Base-by-base conservation (phyloP, 2,888 invertebrate genomes). In the Drosophila subsilvestris region DNA sequence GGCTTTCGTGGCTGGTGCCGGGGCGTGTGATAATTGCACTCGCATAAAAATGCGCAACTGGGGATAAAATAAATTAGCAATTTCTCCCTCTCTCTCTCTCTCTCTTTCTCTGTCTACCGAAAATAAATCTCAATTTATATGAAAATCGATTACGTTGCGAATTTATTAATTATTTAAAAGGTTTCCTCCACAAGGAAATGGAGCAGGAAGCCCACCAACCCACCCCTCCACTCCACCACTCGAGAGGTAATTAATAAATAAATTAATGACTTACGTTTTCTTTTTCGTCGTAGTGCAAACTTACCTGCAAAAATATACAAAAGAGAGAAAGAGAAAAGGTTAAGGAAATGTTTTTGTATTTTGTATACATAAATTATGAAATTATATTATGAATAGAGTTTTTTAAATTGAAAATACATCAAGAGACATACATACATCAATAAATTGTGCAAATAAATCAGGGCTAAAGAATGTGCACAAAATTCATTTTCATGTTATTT, bases 91-190 rank as follows among this genome's bases (percentile, higher is more conserved):
- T 57, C 51, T 47, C 17, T 32, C 42, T 22, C 17, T 44, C 9
- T 10, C 10, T 61, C 53, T 29, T 18, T 61, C 53, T 29, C 22
- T 51, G 44, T 53, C 62, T 54, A 50, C 37, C 27, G 20, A 54
- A 75, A 73, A 86, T 88, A 87, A 86, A 86, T 86, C 88, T 88
- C 76, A 88, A 88, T 88, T 86, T 86, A 86, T 87, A 87, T 81
- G 85, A 87, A 86, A 86, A 88, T 86, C 88, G 86, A 86, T 88
- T 86, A 76, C 74, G 53, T 55, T 55, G 60, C 70, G 67, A 70
- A 80, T 84, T 37, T 75, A 75, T 75, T 85, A 80, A 85, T 87
- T 87, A 84, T 82, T 85, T 80, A 81, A 79, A 79, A 76, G 70
- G 63, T 61, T 61, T 51, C 53, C 37, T 6, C 37, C 14, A 0